A percentile compares a stretch with the other conserved stretches of the same genome.
These are phyloP conservation scores for Drosophila willistoni DNA, from an alignment of 1,140 invertebrate species.

Conservation along the genomic window DNA sequence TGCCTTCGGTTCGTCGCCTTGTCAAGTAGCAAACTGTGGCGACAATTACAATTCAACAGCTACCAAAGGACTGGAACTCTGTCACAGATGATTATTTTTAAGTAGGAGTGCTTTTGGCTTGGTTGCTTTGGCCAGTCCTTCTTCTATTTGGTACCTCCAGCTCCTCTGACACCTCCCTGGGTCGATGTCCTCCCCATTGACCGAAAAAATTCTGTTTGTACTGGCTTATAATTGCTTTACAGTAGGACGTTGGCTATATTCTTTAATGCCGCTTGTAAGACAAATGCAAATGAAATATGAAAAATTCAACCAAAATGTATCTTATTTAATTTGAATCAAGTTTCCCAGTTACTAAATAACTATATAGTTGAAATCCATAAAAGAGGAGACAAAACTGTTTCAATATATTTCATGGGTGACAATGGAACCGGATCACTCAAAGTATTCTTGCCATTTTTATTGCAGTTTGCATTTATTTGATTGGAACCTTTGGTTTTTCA, in stretches of 20 bases:
- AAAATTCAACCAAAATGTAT: not conserved
- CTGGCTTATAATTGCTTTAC: constrained; percentile 1
- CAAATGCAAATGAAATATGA: not conserved
- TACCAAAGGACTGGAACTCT: constrained; percentile 12
- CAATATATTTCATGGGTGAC: too few relatives aligned
- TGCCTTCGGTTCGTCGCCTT: constrained; percentile 35
- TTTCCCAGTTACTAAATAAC: too few relatives aligned
- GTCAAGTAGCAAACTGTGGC: constrained; percentile 30
- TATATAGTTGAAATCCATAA: too few relatives aligned
- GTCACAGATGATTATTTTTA: constrained; percentile 54
- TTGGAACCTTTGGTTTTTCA: constrained; percentile 3
- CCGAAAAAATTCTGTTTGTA: not conserved
- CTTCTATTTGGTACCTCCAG: too few relatives aligned
- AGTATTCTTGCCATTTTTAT: not conserved
- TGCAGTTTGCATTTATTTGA: constrained; percentile 6
- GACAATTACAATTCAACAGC: constrained; percentile 46
- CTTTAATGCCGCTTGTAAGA: not conserved
- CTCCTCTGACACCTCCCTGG: not conserved
- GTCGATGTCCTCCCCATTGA: not conserved
- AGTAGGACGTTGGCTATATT: not conserved
- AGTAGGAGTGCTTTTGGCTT: constrained; percentile 25
- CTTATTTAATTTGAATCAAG: too few relatives aligned
- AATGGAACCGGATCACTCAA: too few relatives aligned
- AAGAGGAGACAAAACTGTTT: too few relatives aligned
- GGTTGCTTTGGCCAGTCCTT: not conserved